Percentiles rank a stretch among this genome's conserved stretches.
Evolutionary conservation across 2,113 vertebrate species (phyloP).

Genomic region (Callipepla squamata): DNA sequence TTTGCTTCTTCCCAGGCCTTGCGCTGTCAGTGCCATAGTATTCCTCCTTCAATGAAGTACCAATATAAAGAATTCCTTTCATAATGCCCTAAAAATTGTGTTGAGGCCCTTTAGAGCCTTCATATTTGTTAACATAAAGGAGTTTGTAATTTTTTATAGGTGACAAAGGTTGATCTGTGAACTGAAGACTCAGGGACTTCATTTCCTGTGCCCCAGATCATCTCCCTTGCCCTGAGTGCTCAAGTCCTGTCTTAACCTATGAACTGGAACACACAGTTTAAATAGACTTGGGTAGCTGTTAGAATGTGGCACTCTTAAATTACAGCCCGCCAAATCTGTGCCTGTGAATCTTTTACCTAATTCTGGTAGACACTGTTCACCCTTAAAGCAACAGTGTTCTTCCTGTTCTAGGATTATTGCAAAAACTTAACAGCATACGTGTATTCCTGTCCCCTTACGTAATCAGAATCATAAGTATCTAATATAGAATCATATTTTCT

Average conservation of each 20-base stretch:
- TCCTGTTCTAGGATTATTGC: not conserved
- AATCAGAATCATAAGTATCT: not conserved
- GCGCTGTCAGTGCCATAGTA: not conserved
- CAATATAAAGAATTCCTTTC: not conserved
- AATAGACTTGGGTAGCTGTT: not conserved
- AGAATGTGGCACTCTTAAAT: not conserved
- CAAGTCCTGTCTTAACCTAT: not conserved
- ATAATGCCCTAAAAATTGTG: not conserved
- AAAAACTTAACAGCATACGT: rapidly evolving
- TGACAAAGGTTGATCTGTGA: not conserved
- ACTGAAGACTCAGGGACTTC: not conserved
- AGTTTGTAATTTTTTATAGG: not conserved
- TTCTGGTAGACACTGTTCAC: not conserved
- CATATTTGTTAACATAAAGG: not conserved
- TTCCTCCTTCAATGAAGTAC: not conserved
- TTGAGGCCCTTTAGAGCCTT: not conserved
- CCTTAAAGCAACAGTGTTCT: not conserved
- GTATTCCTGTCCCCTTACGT: not conserved
- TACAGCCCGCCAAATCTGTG: not conserved
- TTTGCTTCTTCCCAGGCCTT: not conserved
- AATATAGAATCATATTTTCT: not conserved
- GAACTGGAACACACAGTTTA: not conserved
- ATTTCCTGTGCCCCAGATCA: not conserved
- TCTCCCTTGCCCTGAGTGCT: not conserved
- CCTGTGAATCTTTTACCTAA: not conserved